Percentiles rank a stretch among this genome's conserved stretches.
Evolutionary conservation across 2,888 invertebrate genomes (phyloP).

Genomic region (Melinaea menophilus): DNA sequence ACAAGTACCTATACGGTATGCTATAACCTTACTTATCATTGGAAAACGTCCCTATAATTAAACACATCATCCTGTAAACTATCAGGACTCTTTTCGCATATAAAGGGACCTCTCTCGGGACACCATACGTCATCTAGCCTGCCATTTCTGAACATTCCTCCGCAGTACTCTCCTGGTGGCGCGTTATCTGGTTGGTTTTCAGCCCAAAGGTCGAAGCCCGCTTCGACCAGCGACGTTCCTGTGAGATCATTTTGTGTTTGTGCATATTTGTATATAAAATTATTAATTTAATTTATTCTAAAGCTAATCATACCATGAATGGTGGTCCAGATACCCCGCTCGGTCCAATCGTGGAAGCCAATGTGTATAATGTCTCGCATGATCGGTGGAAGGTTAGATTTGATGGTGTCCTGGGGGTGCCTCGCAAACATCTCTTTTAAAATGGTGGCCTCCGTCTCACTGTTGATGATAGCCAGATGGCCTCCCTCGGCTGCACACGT

Average conservation of each 20-base stretch:
- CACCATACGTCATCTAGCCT: constrained; percentile 37
- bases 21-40: too few relatives aligned
- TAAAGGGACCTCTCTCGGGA: constrained; percentile 31
- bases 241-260: constrained; percentile 1
- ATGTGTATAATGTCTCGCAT: constrained; percentile 31
- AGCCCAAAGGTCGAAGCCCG: constrained; percentile 33
- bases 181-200: constrained; percentile 33
- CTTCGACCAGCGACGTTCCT: constrained; percentile 24
- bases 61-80: constrained; percentile 22
- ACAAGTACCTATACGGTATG: too few relatives aligned
- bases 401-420: constrained; percentile 17
- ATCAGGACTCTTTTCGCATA: constrained; percentile 38
- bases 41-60: too few relatives aligned
- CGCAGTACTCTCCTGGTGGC: constrained; percentile 31
- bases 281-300: not conserved
- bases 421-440: constrained; percentile 34
- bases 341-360: constrained; percentile 40
- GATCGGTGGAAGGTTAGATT: constrained; percentile 9
- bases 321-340: constrained; percentile 36
- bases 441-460: constrained; percentile 35
- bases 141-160: constrained; percentile 33
- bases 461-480: constrained; percentile 35
- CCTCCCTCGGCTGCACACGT: constrained; percentile 37
- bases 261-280: too few relatives aligned
- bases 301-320: constrained; percentile 36